Evolutionary conservation across 2,888 invertebrate species (phyloP), one percentile per base, ranked within the genome.

Genomic region (Cosmia trapezina): DNA sequence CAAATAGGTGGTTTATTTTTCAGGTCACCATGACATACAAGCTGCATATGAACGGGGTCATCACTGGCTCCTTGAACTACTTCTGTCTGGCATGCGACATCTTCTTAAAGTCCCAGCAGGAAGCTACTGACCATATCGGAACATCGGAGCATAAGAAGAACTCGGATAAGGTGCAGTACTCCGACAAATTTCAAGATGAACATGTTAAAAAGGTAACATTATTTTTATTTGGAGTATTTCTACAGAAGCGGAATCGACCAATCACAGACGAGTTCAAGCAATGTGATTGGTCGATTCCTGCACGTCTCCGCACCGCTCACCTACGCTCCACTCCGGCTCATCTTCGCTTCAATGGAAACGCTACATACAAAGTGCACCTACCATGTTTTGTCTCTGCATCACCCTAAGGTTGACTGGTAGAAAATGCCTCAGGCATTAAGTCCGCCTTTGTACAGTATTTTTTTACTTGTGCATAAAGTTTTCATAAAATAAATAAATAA

Each of bases 1-100:
- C 5, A n/a, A 45, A 53, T 28, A 0, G n/a, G n/a, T n/a, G n/a
- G 1, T 7, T 5, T 19, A 28, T 68, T 12, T 33, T 66, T 57
- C 37, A 83, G 69, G 53, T 71, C 61, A 70, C 17, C 19, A 83
- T 85, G 84, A 62, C 67, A 9, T 80, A 83, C 4, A 78, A 76
- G 41, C 76, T 90, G 11, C 84, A 88, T 70, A 83, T 53, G 17
- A 89, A 88, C 67, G 90, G 88, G 5, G 85, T 93, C 11, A 79
- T 92, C 8, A 86, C 86, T 0, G 91, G 92, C 4, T 65, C 75
- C 45, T 65, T 90, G 0, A 88, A 91, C 70, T 86, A 83, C 0
- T 90, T 87, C 78, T 93, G 93, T 67, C 81, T 93, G 28, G 87
- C 87, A 0, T 93, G 93, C 63, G 89, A 92, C 43, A 65, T 59